A percentile compares a stretch with the other conserved stretches of the same genome.
phyloP scores from a whole-genome alignment of 2,113 vertebrate genomes.

The Thermophis baileyi region DNA sequence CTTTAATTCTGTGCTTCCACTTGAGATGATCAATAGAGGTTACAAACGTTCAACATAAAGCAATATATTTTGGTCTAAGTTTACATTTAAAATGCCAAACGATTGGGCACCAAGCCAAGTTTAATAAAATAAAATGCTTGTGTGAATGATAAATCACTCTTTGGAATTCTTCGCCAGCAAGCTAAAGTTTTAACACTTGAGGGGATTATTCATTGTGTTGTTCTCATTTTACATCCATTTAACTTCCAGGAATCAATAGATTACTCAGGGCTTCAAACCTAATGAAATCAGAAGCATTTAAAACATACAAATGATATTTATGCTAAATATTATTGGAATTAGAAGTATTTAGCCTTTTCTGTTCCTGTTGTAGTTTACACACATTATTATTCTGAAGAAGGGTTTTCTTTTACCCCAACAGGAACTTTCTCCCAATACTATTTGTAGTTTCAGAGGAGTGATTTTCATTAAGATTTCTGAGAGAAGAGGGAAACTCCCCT shows the following conservation, averaged over 20 bases:
- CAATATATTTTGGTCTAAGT: conserved; percentile 47
- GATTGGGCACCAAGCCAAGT: conserved; percentile 51
- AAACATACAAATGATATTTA: conserved; percentile 1
- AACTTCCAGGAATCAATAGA: conserved; percentile 36
- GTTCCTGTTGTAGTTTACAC: neutral
- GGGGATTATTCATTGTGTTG: conserved; percentile 40
- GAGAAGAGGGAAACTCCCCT: neutral
- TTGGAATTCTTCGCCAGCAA: conserved; percentile 44
- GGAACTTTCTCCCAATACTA: neutral
- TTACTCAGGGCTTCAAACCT: conserved; percentile 29
- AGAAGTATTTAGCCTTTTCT: neutral
- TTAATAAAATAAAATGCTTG: conserved; percentile 54
- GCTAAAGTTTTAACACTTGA: conserved; percentile 40
- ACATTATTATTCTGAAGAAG: neutral
- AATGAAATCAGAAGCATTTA: conserved; percentile 27
- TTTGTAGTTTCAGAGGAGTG: neutral
- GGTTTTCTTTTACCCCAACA: neutral
- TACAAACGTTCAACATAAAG: conserved; percentile 57
- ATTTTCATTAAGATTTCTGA: neutral
- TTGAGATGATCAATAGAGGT: conserved; percentile 57
- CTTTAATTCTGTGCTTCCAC: conserved; percentile 58
- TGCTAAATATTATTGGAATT: neutral
- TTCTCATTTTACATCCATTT: conserved; percentile 27
- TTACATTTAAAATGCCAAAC: conserved; percentile 55
- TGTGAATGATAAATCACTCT: conserved; percentile 44